Percentiles rank a stretch among this genome's conserved stretches.
Evolutionary conservation across 2,113 vertebrate genomes (phyloP).

Genomic region (Lampris megalopsis): DNA sequence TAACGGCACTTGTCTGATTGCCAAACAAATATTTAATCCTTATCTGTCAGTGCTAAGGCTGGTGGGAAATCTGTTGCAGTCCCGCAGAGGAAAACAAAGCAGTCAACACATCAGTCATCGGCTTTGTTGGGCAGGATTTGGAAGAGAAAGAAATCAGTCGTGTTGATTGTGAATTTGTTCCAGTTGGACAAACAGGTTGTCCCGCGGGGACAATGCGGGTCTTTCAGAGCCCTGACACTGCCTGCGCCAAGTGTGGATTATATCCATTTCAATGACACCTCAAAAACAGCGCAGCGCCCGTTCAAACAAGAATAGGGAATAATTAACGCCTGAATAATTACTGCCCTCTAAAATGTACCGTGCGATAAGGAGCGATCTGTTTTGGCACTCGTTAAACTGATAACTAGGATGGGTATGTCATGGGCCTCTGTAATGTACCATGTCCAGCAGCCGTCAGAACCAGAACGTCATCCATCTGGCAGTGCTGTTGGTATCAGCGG

Average conservation of each 20-base stretch:
- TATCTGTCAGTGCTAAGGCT: conserved; percentile 53
- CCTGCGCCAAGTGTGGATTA: conserved; percentile 54
- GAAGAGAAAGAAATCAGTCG: conserved; percentile 47
- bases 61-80: conserved; percentile 52
- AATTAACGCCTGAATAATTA: conserved; percentile 29
- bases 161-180: conserved; percentile 61
- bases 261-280: conserved; percentile 51
- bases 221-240: conserved; percentile 34
- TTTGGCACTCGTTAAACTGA: not conserved
- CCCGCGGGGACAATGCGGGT: conserved; percentile 49
- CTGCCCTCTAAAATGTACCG: not conserved
- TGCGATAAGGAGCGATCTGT: not conserved
- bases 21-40: conserved; percentile 56
- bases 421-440: not conserved
- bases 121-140: conserved; percentile 41
- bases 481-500: conserved; percentile 19
- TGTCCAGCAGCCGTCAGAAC: not conserved
- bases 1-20: conserved; percentile 26
- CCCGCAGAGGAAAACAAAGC: conserved; percentile 39
- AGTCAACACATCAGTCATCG: conserved; percentile 56
- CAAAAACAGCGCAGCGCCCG: conserved; percentile 27
- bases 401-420: not conserved
- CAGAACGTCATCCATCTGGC: conserved; percentile 14
- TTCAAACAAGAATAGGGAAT: conserved; percentile 48
- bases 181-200: conserved; percentile 52